A percentile compares a stretch with the other conserved stretches of the same genome.
These are phyloP conservation scores for Zoanthus gigantus DNA, from an alignment of 92 coral and sea anemone genomes.

Conservation along the genomic window DNA sequence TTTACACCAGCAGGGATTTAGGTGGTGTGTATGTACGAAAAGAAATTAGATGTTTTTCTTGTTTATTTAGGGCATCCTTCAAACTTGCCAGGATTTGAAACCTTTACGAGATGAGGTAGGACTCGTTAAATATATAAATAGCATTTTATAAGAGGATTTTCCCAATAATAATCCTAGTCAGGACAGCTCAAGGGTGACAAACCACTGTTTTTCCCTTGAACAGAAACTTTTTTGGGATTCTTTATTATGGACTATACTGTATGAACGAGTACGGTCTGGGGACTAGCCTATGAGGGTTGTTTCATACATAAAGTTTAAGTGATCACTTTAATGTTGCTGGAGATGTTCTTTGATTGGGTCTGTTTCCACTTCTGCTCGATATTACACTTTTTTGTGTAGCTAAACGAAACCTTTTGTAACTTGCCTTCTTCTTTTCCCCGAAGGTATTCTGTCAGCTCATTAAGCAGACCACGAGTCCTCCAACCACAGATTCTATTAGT, in stretches of 20 bases:
- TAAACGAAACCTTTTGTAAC: background rate
- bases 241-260: too few relatives aligned
- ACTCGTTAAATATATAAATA: background rate
- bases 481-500: slow-evolving; percentile 90
- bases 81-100: slow-evolving; percentile 97
- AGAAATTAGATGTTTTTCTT: background rate
- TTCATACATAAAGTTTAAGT: too few relatives aligned
- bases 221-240: too few relatives aligned
- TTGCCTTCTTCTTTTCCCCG: background rate
- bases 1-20: background rate
- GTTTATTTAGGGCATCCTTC: slow-evolving; percentile 88
- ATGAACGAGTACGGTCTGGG: too few relatives aligned
- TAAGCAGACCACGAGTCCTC: slow-evolving; percentile 94
- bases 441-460: slow-evolving; percentile 96
- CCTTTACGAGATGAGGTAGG: slow-evolving; percentile 95
- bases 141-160: background rate
- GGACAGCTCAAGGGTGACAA: too few relatives aligned
- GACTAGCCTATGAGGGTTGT: too few relatives aligned
- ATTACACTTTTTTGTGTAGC: background rate
- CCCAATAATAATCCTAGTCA: too few relatives aligned
- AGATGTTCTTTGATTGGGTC: too few relatives aligned
- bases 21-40: background rate
- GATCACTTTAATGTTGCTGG: too few relatives aligned
- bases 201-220: too few relatives aligned
- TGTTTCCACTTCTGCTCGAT: background rate